Base-by-base conservation (phyloP, 2,113 vertebrate species). In the Aphelocoma coerulescens region DNA sequence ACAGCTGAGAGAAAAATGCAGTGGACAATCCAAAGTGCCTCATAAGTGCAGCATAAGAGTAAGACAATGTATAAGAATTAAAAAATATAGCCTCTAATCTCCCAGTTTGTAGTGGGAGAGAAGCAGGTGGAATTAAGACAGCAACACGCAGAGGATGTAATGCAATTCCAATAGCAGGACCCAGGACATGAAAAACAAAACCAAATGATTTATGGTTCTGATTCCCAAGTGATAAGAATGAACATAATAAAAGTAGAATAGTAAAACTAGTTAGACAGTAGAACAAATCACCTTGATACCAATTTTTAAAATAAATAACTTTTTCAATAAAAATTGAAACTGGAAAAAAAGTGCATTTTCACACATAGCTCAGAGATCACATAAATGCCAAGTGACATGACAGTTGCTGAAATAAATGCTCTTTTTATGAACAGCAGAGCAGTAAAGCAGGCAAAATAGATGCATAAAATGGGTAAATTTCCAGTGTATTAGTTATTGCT, bases 391-490 rank as follows among this genome's bases (percentile, higher is more conserved):
- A 96, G 82, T 96, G 94, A 97, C 96, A 76, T 97, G 97, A 97
- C 96, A 97, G 96, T 97, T 97, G 68, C 96, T 97, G 91, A 98
- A 98, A 98, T 98, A 97, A 97, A 98, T 98, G 97, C 76, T 94
- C 65, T 97, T 97, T 97, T 98, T 97, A 98, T 97, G 98, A 98
- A 98, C 97, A 97, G 75, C 80, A 97, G 95, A 97, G 95, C 97
- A 97, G 93, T 97, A 98, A 98, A 98, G 91, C 96, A 97, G 97
- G 87, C 91, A 97, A 98, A 98, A 97, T 97, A 97, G 97, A 98
- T 97, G 97, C 96, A 98, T 97, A 97, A 98, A 98, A 97, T 96
- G 93, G 96, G 95, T 97, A 97, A 96, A 97, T 97, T 98, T 98
- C 96, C 95, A 97, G 68, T 89, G 87, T 97, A 97, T 98, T 98